Percentiles rank a stretch among this genome's conserved stretches.
Conservation (phyloP, 2,113 vertebrate genomes). For the Hyaena hyaena region DNA sequence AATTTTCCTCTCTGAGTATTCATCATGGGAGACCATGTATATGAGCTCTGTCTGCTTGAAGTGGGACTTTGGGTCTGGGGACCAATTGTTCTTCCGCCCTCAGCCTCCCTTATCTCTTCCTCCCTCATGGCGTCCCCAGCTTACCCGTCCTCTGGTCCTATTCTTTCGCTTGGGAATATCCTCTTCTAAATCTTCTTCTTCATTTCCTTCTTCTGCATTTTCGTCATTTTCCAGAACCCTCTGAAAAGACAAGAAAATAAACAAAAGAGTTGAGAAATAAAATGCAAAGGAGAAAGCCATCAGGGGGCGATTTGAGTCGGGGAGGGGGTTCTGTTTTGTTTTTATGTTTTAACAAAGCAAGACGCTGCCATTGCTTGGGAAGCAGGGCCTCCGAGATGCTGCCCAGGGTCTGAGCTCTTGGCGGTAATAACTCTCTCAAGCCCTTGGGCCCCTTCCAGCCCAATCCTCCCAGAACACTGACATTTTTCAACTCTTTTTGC, state of each 20-base stretch:
- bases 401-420: not conserved
- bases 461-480: not conserved
- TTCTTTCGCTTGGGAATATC: slow-evolving; percentile 98
- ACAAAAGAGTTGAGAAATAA: slow-evolving; percentile 65
- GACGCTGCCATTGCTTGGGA: not conserved
- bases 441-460: not conserved
- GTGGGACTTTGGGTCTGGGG: not conserved
- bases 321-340: too few species aligned
- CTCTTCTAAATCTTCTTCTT: slow-evolving; percentile 97
- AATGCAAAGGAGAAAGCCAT: not conserved
- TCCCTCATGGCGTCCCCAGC: slow-evolving; percentile 63
- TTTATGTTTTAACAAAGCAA: not conserved
- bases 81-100: fast-evolving
- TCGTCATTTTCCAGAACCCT: slow-evolving; percentile 97
- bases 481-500: not conserved
- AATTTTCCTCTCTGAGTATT: not conserved
- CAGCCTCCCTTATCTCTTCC: not conserved
- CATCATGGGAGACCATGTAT: not conserved
- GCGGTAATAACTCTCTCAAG: not conserved
- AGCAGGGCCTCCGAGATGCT: not conserved
- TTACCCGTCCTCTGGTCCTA: slow-evolving; percentile 96
- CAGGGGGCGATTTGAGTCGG: not conserved
- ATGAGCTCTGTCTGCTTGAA: not conserved
- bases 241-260: slow-evolving; percentile 85
- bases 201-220: slow-evolving; percentile 95